Evolutionary conservation across 2,888 invertebrate species (phyloP).

Genomic region (Rhagium mordax): DNA sequence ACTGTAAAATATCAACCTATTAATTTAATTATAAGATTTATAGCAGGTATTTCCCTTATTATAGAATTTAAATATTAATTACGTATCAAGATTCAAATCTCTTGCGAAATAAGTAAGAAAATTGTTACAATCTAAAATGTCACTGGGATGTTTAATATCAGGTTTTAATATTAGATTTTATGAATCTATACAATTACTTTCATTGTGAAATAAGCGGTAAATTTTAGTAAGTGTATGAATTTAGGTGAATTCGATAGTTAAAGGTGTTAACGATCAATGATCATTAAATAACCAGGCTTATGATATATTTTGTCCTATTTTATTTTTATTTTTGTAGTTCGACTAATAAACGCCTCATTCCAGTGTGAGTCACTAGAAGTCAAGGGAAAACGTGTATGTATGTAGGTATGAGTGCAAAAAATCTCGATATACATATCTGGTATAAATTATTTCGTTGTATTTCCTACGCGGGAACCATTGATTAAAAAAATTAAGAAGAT

Average conservation of each 20-base stretch:
- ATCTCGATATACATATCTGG: no score
- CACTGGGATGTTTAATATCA: background rate
- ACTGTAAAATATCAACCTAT: background rate
- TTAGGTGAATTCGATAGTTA: background rate
- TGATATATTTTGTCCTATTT: no score
- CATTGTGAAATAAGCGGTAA: background rate
- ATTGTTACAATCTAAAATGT: background rate
- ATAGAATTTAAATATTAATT: slow-evolving; percentile 1
- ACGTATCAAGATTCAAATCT: background rate
- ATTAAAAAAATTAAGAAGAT: no score
- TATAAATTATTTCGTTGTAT: no score
- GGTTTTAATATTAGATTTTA: background rate
- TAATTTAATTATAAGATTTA: background rate
- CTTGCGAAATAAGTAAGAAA: background rate
- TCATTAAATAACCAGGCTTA: background rate
- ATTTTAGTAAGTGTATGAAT: background rate
- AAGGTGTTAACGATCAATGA: background rate
- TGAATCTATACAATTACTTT: background rate
- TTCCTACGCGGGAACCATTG: no score
- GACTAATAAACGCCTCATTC: no score
- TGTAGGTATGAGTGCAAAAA: no score
- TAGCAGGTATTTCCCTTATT: slow-evolving; percentile 1
- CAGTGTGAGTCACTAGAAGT: no score
- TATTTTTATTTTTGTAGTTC: no score
- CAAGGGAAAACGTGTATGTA: no score